Conservation (phyloP, 23 tunicate genomes). For the Botrylloides violaceus region DNA sequence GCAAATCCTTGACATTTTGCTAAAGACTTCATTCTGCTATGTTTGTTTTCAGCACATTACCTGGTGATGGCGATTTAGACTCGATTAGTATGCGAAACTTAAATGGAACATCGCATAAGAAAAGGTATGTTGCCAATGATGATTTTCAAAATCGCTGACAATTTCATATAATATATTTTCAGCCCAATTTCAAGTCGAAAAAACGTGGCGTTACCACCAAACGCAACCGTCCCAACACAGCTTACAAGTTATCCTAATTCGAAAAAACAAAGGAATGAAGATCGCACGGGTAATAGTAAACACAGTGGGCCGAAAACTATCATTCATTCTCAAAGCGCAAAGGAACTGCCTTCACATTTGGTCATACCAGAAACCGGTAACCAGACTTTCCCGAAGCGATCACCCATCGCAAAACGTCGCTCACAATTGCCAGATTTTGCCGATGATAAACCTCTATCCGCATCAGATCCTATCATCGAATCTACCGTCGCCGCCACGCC, state of each 20-base stretch:
- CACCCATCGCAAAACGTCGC: slow-evolving; percentile 16
- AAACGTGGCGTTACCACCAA: neutral
- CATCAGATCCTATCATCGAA: neutral
- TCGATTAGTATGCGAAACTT: slow-evolving; percentile 3
- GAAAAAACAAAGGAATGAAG: neutral
- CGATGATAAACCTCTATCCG: neutral
- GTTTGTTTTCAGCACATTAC: too few relatives aligned
- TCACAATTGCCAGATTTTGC: neutral
- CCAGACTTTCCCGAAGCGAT: slow-evolving; percentile 25
- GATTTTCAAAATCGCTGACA: neutral
- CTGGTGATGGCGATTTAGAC: slow-evolving; percentile 6
- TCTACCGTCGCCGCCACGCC: neutral
- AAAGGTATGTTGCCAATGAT: slow-evolving; percentile 6
- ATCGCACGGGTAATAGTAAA: neutral
- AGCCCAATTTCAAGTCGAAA: slow-evolving; percentile 5
- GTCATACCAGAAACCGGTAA: neutral
- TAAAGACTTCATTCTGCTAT: too few relatives aligned
- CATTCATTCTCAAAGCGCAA: slow-evolving; percentile 13
- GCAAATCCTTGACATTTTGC: too few relatives aligned
- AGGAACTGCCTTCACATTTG: neutral
- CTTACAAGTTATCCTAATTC: neutral
- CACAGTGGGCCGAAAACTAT: neutral
- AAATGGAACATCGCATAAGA: neutral
- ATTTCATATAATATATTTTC: neutral
- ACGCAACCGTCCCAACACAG: neutral